Conservation (phyloP, 1,140 invertebrate genomes). For the Drosophila cardini region DNA sequence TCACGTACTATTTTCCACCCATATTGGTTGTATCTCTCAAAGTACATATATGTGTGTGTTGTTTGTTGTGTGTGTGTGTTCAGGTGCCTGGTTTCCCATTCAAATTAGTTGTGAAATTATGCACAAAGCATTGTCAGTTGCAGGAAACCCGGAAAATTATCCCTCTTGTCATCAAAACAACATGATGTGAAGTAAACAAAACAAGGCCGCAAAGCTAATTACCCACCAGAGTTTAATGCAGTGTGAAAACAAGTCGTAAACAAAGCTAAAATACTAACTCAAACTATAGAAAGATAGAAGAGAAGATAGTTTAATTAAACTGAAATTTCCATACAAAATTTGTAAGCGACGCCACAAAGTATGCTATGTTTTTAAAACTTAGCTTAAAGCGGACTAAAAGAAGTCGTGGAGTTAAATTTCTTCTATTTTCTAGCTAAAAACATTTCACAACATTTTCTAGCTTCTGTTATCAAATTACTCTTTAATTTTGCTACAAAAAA, state of each 20-base stretch:
- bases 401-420: no score
- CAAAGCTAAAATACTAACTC: not conserved
- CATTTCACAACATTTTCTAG: no score
- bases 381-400: no score
- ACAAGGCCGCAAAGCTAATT: constrained; percentile 19
- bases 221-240: not conserved
- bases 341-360: no score
- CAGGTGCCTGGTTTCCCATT: not conserved
- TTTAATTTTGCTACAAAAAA: no score
- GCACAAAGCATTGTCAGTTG: constrained; percentile 36
- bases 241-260: not conserved
- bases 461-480: no score
- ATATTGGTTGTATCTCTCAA: not conserved
- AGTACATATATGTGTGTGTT: not conserved
- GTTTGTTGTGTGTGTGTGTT: constrained; percentile 6
- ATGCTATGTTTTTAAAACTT: no score
- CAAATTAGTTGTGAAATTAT: constrained; percentile 44
- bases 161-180: constrained; percentile 14
- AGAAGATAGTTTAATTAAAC: not conserved
- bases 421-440: no score
- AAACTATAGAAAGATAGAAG: not conserved
- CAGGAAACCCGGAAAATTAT: constrained; percentile 14
- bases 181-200: constrained; percentile 2
- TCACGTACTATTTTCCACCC: constrained; percentile 46
- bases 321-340: no score